Conservation (phyloP, 2,888 invertebrate genomes). For the Drosophila affinis region DNA sequence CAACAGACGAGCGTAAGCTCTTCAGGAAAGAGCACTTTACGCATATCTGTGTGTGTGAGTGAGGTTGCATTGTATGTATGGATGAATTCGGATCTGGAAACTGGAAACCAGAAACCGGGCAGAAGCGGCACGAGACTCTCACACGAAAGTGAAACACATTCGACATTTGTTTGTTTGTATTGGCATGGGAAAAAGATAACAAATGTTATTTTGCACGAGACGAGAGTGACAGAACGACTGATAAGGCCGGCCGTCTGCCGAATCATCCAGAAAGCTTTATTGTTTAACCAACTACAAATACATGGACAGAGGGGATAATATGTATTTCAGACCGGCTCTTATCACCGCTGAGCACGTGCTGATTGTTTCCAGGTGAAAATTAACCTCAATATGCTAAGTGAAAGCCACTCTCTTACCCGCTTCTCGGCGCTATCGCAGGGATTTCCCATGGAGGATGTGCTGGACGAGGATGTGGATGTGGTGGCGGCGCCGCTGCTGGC, state of each 20-base stretch:
- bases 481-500: constrained; percentile 65
- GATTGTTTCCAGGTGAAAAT: constrained; percentile 11
- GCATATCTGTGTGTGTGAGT: constrained; percentile 3
- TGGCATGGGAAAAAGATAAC: constrained; percentile 71
- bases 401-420: constrained; percentile 77
- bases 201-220: constrained; percentile 59
- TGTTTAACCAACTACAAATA: neutral
- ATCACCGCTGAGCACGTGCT: constrained; percentile 54
- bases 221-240: constrained; percentile 5
- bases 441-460: constrained; percentile 81
- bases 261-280: constrained; percentile 13
- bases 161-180: constrained; percentile 34
- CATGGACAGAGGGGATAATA: neutral
- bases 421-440: constrained; percentile 84
- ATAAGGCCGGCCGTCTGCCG: constrained; percentile 1
- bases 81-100: constrained; percentile 51
- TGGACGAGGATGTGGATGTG: constrained; percentile 71
- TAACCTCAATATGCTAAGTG: constrained; percentile 41
- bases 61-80: neutral
- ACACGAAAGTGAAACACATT: constrained; percentile 74
- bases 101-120: constrained; percentile 55
- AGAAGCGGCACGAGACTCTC: constrained; percentile 68
- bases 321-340: neutral
- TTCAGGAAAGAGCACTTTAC: constrained; percentile 26
- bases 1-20: neutral